These are phyloP conservation scores for Drosophila obscura DNA, from an alignment of 1,140 invertebrate genomes.

Conservation along the genomic window DNA sequence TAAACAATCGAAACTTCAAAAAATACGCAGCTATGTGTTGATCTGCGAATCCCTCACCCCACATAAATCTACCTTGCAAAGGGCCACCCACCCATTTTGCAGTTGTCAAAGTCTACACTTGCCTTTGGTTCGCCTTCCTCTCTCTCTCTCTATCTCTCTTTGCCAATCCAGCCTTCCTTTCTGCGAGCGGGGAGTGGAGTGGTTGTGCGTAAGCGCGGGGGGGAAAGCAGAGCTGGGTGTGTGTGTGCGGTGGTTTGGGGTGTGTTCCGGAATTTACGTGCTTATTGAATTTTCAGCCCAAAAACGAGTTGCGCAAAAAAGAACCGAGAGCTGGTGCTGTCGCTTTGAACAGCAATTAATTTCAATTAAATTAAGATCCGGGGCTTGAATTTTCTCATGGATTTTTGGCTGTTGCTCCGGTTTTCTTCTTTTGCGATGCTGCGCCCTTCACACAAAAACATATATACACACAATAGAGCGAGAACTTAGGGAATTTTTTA, in stretches of 20 bases:
- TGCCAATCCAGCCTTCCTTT: constrained; percentile 13
- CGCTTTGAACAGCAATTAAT: constrained; percentile 55
- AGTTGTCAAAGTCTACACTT: constrained; percentile 77
- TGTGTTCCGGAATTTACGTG: constrained; percentile 73
- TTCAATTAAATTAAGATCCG: constrained; percentile 59
- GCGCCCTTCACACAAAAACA: constrained; percentile 66
- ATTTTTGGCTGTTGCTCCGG: constrained; percentile 23
- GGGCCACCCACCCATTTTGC: constrained; percentile 57
- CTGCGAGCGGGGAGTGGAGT: not conserved
- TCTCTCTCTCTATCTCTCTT: constrained; percentile 19
- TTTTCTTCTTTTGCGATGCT: constrained; percentile 49
- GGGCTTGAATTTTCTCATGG: constrained; percentile 11
- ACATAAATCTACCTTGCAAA: too few species aligned
- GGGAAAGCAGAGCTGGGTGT: constrained; percentile 7
- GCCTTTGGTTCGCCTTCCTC: constrained; percentile 41
- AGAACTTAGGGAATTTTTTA: constrained; percentile 40
- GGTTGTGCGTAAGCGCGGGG: constrained; percentile 32
- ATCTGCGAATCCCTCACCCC: too few species aligned
- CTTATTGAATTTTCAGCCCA: constrained; percentile 76
- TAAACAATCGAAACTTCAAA: too few species aligned
- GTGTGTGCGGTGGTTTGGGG: constrained; percentile 21
- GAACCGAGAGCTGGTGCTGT: constrained; percentile 14
- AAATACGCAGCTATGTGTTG: too few species aligned
- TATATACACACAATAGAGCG: constrained; percentile 43
- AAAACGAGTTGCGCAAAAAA: constrained; percentile 59